Evolutionary conservation across 2,113 vertebrate species (phyloP).

Genomic region (Marmota monax): DNA sequence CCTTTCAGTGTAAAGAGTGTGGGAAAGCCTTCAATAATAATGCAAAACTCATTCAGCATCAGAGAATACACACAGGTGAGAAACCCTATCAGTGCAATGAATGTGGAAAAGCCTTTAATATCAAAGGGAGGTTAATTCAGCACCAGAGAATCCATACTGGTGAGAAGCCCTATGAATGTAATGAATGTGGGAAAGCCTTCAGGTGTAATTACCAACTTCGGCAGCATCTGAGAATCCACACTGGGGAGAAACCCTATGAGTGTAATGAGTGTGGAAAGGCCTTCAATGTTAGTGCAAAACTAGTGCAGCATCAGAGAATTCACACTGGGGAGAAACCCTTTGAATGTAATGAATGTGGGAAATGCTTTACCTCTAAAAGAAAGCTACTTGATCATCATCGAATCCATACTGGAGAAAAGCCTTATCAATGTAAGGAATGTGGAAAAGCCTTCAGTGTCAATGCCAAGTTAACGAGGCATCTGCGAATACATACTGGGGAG

Average conservation of each 20-base stretch:
- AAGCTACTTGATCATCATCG: constrained; percentile 80
- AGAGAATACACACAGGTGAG: constrained; percentile 79
- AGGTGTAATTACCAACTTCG: constrained; percentile 83
- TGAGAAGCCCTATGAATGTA: constrained; percentile 84
- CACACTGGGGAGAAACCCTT: constrained; percentile 85
- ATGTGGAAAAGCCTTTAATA: constrained; percentile 81
- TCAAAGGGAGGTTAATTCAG: constrained; percentile 77
- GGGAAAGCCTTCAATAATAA: constrained; percentile 78
- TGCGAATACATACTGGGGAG: constrained; percentile 82
- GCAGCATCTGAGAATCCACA: constrained; percentile 84
- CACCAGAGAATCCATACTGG: constrained; percentile 82
- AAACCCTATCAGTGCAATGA: constrained; percentile 76
- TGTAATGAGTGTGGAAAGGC: constrained; percentile 84
- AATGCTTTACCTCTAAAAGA: constrained; percentile 80
- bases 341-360: constrained; percentile 78
- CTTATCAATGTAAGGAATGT: constrained; percentile 76
- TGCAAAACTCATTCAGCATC: constrained; percentile 79
- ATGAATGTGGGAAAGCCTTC: constrained; percentile 84
- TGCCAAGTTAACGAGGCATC: constrained; percentile 82
- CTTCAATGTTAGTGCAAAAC: constrained; percentile 83
- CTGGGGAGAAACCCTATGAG: constrained; percentile 83
- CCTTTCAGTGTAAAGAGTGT: constrained; percentile 78
- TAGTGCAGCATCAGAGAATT: constrained; percentile 81
- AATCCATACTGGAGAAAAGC: constrained; percentile 82
- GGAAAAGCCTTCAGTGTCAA: constrained; percentile 81